Percentiles rank a stretch among this genome's conserved stretches.
Conservation (phyloP, 2,888 invertebrate species). For the Pseudococcus jackbeardsleyi region DNA sequence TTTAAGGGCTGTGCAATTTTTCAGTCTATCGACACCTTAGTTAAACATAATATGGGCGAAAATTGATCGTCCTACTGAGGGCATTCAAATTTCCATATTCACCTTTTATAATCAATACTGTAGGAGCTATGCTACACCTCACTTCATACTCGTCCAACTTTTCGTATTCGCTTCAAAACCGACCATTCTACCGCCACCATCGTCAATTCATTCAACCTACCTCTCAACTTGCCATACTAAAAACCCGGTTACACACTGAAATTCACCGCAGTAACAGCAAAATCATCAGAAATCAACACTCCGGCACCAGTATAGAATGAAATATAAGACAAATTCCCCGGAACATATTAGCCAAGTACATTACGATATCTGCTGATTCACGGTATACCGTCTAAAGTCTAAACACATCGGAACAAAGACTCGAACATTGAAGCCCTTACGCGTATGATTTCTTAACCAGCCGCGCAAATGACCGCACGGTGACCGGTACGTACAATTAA, state of each 20-base stretch:
- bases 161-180: background rate
- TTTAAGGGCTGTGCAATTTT: too few relatives aligned
- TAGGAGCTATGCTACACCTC: background rate
- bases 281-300: background rate
- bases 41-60: too few relatives aligned
- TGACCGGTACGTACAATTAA: slow-evolving; percentile 34
- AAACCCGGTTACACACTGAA: background rate
- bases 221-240: background rate
- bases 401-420: slow-evolving; percentile 22
- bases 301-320: background rate
- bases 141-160: background rate
- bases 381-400: slow-evolving; percentile 27
- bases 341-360: slow-evolving; percentile 36
- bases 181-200: background rate
- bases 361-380: slow-evolving; percentile 19
- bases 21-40: too few relatives aligned
- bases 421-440: background rate
- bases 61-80: too few relatives aligned
- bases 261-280: background rate
- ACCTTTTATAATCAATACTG: background rate
- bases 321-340: background rate
- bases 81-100: too few relatives aligned
- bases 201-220: background rate
- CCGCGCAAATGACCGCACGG: slow-evolving; percentile 25
- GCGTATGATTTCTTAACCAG: slow-evolving; percentile 35